Base-by-base conservation (phyloP, 2,113 vertebrate genomes). In the Pontoporia blainvillei region DNA sequence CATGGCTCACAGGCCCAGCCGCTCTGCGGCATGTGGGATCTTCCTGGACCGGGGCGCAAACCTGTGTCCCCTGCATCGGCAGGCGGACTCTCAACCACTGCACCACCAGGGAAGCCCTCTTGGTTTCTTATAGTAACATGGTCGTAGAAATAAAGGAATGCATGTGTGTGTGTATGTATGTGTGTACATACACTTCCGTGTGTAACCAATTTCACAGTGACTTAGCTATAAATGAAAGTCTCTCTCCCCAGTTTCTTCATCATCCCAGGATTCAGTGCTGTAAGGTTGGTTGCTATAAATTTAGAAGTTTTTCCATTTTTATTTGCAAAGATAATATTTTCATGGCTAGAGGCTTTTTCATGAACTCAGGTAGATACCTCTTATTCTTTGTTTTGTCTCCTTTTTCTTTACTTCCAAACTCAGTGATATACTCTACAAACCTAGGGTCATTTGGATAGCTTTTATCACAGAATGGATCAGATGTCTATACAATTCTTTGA, bases 281-380 rank as follows among this genome's bases (percentile, higher is more conserved):
- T 27, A 69, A 54, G 23, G 5, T 62, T 87, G 29, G n/a, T 62
- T 94, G 57, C 76, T 76, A 23, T 34, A 78, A 59, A 39, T 69
- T 85, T 86, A 91, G 46, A 23, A 61, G 2, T 67, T 67, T 95
- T 82, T 72, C 9, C 31, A 62, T 90, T 94, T 95, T 86, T 88
- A 93, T 69, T 87, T 95, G 20, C 27, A 79, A 59, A 41, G 57
- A 25, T 66, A 86, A 23, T 90, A 14, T 72, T 79, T 96, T 97
- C 12, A 20, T 54, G 21, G 86, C 59, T 54, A n/a, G 41, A 91
- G 8, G n/a, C 54, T 76, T 82, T 83, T 86, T 69, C 54, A 15
- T 85, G 54, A 89, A 73, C n/a, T 71, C 41, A 20, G 10, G 8
- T 84, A 34, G 3, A 36, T 7, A 13, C 10, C 23, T 62, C 18